phyloP scores from a whole-genome alignment of 2,888 invertebrate genomes.

The Leptinotarsa peninsularis region DNA sequence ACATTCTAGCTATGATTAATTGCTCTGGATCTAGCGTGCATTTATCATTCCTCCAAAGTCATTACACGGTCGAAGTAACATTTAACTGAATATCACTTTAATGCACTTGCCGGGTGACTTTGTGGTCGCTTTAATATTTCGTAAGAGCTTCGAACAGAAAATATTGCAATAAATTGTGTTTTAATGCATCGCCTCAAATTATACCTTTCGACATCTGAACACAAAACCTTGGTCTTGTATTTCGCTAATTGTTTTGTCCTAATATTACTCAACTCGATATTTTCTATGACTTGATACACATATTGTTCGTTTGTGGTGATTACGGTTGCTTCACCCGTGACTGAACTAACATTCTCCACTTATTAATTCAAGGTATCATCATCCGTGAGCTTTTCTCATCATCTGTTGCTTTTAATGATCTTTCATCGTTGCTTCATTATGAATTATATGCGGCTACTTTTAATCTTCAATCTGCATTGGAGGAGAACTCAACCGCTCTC shows the following conservation, averaged over 20 bases:
- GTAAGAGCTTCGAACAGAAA: constrained; percentile 13
- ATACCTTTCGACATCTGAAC: constrained; percentile 19
- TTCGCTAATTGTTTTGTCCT: constrained; percentile 12
- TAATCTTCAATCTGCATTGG: too few relatives aligned
- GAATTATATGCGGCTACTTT: too few relatives aligned
- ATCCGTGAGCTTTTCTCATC: not conserved
- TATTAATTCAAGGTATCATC: not conserved
- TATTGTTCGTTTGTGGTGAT: not conserved
- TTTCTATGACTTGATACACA: not conserved
- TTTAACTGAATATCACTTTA: constrained; percentile 9
- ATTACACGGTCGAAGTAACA: constrained; percentile 17
- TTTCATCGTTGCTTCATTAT: too few relatives aligned
- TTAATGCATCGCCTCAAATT: constrained; percentile 22
- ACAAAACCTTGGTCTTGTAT: constrained; percentile 27
- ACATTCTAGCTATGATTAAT: constrained; percentile 15
- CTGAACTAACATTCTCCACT: not conserved
- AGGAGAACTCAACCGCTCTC: too few relatives aligned
- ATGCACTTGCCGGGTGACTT: constrained; percentile 11
- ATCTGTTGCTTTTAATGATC: too few relatives aligned
- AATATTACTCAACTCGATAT: not conserved
- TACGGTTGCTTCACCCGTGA: too few relatives aligned
- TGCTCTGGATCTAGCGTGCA: not conserved
- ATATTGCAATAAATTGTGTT: constrained; percentile 16
- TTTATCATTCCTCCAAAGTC: constrained; percentile 5
- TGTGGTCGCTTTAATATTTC: constrained; percentile 12